Percentiles rank a stretch among this genome's conserved stretches.
Conservation (phyloP, 2,888 invertebrate species). For the Lasioglossum oenotherae region DNA sequence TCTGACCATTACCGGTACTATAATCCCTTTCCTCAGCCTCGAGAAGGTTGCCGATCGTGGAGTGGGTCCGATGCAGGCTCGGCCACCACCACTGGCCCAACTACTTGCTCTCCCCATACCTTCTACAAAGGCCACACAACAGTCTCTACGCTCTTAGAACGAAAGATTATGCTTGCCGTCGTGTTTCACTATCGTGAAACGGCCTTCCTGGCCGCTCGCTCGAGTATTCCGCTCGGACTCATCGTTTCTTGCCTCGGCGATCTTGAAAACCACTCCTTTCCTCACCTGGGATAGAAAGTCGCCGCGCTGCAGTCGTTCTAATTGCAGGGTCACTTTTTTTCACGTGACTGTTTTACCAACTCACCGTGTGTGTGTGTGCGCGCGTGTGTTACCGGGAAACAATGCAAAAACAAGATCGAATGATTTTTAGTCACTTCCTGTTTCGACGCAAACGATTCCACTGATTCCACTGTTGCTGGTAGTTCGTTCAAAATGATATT, state of each 20-base stretch:
- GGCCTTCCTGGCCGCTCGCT: not conserved
- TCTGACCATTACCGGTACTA: conserved; percentile 59
- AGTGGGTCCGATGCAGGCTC: not conserved
- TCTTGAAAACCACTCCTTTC: conserved; percentile 26
- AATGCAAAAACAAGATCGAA: not conserved
- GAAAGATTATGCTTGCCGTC: not conserved
- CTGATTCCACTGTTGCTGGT: no score
- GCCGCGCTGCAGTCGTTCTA: conserved; percentile 27
- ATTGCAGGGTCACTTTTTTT: conserved; percentile 40
- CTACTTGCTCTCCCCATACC: not conserved
- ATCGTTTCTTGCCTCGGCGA: conserved; percentile 25
- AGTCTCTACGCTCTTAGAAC: not conserved
- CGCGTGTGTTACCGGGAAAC: not conserved
- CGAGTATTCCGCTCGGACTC: conserved; percentile 25
- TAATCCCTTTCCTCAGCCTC: conserved; percentile 68
- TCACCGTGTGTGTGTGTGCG: not conserved
- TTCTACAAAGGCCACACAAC: not conserved
- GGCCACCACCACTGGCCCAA: conserved; percentile 24
- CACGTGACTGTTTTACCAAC: not conserved
- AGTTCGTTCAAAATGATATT: no score
- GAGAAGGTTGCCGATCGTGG: conserved; percentile 56
- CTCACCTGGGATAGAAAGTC: conserved; percentile 43
- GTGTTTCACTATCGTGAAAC: conserved; percentile 1
- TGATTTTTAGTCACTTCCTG: not conserved
- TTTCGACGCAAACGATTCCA: not conserved